Base-by-base conservation (phyloP, 2,888 invertebrate genomes). In the Brenthis ino region DNA sequence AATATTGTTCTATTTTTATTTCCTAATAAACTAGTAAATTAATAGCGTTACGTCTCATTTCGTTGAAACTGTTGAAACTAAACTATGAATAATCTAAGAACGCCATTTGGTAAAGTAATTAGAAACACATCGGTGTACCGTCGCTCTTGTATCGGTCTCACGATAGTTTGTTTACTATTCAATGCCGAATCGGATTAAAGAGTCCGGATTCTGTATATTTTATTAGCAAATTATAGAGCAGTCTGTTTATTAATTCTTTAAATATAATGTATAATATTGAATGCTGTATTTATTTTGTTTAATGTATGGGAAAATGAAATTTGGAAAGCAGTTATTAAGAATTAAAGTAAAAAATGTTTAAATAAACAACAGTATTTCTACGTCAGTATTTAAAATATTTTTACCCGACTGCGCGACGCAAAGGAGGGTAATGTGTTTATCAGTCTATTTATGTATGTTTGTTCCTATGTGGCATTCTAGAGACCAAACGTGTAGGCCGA, bases 51-150 rank as follows among this genome's bases (percentile, higher is more conserved):
- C 69, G 68, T 68, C 66, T 74, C 71, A 68, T 71, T 71, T 66
- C 48, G 8, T n/a, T 16, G 16, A 56, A 67, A 48, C 47, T 2
- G 53, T 61, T 57, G 50, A 56, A 65, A 33, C 37, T 43, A 53
- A 66, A 70, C 64, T 58, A 51, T 66, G 54, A 50, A 67, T 67
- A 74, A 72, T 70, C 73, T 43, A 43, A 43, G 69, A 72, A 64
- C 37, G 28, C 56, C 64, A 72, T 74, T 72, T 72, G 68, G 70
- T 55, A 55, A 56, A 53, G 68, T 75, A 76, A 77, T 77, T 76
- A 75, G 68, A 68, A 71, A 64, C 66, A 60, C 16, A 69, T 64
- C 51, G 66, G 47, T 48, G 66, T 67, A 68, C 50, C 71, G 55
- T 57, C 69, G 28, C 28, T 28, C 28, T 28, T 28, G 5, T 28